Percentiles rank a stretch among this genome's conserved stretches.
These are phyloP conservation scores for Platanista minor DNA, from an alignment of 2,113 vertebrate species.

Conservation along the genomic window DNA sequence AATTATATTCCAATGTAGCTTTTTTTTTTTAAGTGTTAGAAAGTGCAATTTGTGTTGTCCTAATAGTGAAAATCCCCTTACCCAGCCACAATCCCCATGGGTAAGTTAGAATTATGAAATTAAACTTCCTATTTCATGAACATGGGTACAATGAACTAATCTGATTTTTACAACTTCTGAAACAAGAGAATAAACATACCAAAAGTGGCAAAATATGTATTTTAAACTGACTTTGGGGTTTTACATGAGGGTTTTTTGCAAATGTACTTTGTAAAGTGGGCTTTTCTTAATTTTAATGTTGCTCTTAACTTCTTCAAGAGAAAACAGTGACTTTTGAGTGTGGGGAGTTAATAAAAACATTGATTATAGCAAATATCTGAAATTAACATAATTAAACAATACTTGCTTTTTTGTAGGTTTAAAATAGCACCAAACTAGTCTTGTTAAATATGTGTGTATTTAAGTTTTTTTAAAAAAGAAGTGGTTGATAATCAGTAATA, in stretches of 20 bases:
- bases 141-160: rapidly evolving
- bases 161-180: not conserved
- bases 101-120: not conserved
- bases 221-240: not conserved
- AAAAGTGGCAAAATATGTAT: not conserved
- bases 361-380: not conserved
- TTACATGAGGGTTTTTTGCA: not conserved
- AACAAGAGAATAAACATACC: not conserved
- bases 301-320: not conserved
- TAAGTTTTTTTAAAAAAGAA: not conserved
- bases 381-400: not conserved
- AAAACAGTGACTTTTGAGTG: not conserved
- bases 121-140: not conserved
- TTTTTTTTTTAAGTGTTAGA: not conserved
- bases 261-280: not conserved
- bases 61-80: not conserved
- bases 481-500: not conserved
- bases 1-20: not conserved
- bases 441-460: not conserved
- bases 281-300: not conserved
- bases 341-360: not conserved
- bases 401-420: not conserved
- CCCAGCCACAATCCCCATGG: not conserved
- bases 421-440: not conserved
- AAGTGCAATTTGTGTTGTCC: not conserved